These are phyloP conservation scores for Porites divaricata DNA, from an alignment of 92 coral and sea anemone genomes.

Conservation along the genomic window DNA sequence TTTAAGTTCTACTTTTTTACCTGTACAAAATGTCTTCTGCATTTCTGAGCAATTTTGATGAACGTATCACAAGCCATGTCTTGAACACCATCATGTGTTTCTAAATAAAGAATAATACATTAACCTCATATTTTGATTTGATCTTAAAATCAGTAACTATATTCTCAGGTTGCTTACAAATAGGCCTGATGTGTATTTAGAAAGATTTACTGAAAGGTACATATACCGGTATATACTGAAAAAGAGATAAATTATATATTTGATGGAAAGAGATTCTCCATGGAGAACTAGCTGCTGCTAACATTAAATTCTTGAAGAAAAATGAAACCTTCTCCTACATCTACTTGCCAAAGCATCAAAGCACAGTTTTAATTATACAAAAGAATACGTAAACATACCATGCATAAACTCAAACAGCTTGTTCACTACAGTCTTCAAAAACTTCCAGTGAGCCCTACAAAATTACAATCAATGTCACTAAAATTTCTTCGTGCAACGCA, in stretches of 20 bases:
- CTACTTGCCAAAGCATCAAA: not conserved
- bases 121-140: not conserved
- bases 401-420: slow-evolving; percentile 99
- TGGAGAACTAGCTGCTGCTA: no score
- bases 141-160: no score
- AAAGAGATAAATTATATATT: no score
- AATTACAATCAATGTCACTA: not conserved
- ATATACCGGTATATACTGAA: no score
- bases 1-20: slow-evolving; percentile 36
- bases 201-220: no score
- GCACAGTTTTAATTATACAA: not conserved
- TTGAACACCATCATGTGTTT: slow-evolving; percentile 99
- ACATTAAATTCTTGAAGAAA: no score
- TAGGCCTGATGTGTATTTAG: no score
- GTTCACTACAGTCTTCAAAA: slow-evolving; percentile 96
- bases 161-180: no score
- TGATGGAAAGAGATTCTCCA: no score
- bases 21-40: slow-evolving; percentile 98
- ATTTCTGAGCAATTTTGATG: slow-evolving; percentile 99
- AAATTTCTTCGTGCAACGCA: not conserved
- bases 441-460: slow-evolving; percentile 96
- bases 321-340: not conserved
- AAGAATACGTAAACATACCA: slow-evolving; percentile 59
- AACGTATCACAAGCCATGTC: slow-evolving; percentile 99
- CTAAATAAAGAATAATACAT: slow-evolving; percentile 26